Base-by-base conservation (phyloP, 2,113 vertebrate species). In the Orycteropus afer region DNA sequence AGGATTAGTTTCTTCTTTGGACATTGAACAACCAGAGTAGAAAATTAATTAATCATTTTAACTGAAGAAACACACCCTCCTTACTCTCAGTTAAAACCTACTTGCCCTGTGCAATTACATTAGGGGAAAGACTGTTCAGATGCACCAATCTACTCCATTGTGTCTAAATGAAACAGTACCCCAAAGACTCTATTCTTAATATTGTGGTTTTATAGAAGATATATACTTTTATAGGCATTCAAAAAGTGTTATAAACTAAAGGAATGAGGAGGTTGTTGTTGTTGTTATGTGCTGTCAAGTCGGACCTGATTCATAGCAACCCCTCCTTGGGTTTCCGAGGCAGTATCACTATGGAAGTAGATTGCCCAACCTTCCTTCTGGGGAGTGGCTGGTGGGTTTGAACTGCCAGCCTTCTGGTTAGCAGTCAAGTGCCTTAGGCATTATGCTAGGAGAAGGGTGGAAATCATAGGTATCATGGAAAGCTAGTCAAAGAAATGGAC, bases 401-500 rank as follows among this genome's bases (percentile, higher is more conserved):
- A n/a, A n/a, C n/a, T n/a, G n/a, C n/a, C n/a, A n/a, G n/a, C n/a
- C n/a, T n/a, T n/a, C n/a, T n/a, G n/a, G n/a, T n/a, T n/a, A n/a
- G n/a, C n/a, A n/a, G n/a, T n/a, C n/a, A n/a, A n/a, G n/a, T n/a
- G n/a, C n/a, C n/a, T n/a, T n/a, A n/a, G n/a, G n/a, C n/a, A n/a
- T n/a, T n/a, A n/a, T n/a, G n/a, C n/a, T n/a, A n/a, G n/a, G n/a
- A n/a, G n/a, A n/a, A 40, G 23, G 15, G 51, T 86, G 18, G 49
- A 96, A 97, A 96, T 92, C 88, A 83, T 42, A 96, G 76, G 51
- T 76, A 91, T 79, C 89, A 34, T 79, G 53, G 74, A 90, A 92
- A 55, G 9, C 32, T 95, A 53, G 57, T 84, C 77, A 96, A 81
- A 90, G 11, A 95, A 78, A 77, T 86, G 29, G n/a, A 65, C 74